These are phyloP conservation scores for Mionectes macconnelli DNA, from an alignment of 2,113 vertebrate genomes.

Conservation along the genomic window DNA sequence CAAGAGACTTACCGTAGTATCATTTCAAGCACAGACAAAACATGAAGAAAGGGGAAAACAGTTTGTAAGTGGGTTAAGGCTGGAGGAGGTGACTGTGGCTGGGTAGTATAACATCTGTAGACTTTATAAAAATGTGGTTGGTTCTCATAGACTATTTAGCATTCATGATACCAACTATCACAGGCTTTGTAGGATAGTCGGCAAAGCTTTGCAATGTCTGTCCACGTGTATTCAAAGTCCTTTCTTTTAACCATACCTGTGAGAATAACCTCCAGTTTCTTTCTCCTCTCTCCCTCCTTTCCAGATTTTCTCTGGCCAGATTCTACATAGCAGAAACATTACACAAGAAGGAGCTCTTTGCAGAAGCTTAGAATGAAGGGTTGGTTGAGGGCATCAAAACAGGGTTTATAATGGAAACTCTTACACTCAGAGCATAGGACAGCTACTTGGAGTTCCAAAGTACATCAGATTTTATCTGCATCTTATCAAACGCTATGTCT, in stretches of 20 bases:
- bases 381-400: constrained; percentile 47
- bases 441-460: background rate
- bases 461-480: background rate
- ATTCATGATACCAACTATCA: background rate
- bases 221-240: background rate
- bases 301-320: constrained; percentile 25
- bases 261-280: background rate
- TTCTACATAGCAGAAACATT: constrained; percentile 52
- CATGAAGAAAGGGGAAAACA: background rate
- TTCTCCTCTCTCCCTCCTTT: background rate
- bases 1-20: background rate
- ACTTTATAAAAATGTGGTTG: background rate
- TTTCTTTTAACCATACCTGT: background rate
- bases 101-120: background rate
- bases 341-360: constrained; percentile 44
- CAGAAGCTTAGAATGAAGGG: constrained; percentile 2
- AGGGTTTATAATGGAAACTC: background rate
- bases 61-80: background rate
- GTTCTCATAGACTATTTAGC: background rate
- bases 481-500: background rate
- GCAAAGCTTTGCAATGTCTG: background rate
- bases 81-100: background rate
- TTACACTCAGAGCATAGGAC: background rate
- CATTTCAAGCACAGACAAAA: background rate
- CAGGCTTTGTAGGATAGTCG: background rate